Conservation (phyloP, 2,113 vertebrate species). For the Phocoena sinus region DNA sequence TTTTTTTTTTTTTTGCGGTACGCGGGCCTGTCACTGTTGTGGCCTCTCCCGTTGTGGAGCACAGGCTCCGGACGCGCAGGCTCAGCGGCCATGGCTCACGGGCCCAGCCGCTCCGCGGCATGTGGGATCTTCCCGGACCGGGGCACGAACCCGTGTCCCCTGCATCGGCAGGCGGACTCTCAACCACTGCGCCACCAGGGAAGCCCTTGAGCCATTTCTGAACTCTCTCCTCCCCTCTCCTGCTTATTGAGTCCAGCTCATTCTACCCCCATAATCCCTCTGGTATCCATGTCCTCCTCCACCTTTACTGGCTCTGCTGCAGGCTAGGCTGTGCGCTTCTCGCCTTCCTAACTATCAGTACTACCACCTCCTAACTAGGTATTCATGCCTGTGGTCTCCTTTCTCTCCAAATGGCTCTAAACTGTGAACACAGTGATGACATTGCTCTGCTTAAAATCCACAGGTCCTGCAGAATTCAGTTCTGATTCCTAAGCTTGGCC, state of each 20-base stretch:
- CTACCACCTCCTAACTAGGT: background rate
- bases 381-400: background rate
- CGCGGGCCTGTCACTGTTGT: no score
- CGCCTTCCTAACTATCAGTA: background rate
- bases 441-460: background rate
- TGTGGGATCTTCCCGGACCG: no score
- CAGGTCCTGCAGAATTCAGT: background rate
- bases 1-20: no score
- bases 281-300: background rate
- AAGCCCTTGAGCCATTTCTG: background rate
- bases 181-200: no score
- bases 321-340: background rate
- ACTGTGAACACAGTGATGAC: background rate
- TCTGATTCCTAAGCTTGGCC: background rate
- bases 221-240: background rate
- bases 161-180: no score
- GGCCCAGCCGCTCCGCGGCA: no score
- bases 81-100: no score
- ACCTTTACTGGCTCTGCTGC: background rate
- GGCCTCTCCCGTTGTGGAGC: no score
- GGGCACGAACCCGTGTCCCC: no score
- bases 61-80: no score
- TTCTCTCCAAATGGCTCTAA: background rate
- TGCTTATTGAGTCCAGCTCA: background rate
- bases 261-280: accelerated